Conservation (phyloP, 2,888 invertebrate genomes). For the Diloba caeruleocephala region DNA sequence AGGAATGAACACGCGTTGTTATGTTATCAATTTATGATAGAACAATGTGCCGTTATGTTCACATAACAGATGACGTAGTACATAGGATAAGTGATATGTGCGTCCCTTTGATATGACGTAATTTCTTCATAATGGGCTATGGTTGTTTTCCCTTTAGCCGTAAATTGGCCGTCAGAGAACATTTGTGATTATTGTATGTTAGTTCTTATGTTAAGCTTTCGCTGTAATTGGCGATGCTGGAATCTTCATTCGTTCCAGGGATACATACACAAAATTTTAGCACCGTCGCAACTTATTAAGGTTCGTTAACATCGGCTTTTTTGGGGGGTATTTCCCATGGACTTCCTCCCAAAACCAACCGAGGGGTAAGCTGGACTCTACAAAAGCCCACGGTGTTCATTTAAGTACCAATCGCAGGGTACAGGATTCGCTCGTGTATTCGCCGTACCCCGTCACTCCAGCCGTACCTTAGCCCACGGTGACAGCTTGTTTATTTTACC, state of each 20-base stretch:
- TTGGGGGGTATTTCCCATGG: too few species aligned
- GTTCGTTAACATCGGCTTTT: too few species aligned
- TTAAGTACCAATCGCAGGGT: too few species aligned
- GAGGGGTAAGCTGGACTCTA: too few species aligned
- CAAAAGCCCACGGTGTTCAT: too few species aligned
- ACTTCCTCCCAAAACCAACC: too few species aligned
- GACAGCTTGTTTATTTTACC: too few species aligned
- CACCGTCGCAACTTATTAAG: too few species aligned
- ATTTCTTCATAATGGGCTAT: constrained; percentile 17
- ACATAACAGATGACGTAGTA: constrained; percentile 20
- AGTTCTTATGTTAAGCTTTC: not conserved
- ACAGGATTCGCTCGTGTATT: too few species aligned
- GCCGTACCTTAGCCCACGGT: too few species aligned
- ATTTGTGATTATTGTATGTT: not conserved
- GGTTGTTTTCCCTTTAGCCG: not conserved
- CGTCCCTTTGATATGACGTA: constrained; percentile 4
- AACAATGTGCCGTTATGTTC: constrained; percentile 37
- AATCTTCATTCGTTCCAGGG: not conserved
- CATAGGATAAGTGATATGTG: constrained; percentile 7
- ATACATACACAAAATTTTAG: not conserved
- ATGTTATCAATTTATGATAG: constrained; percentile 34
- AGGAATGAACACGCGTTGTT: constrained; percentile 30
- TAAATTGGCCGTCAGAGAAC: not conserved
- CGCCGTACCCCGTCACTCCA: too few species aligned
- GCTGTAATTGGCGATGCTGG: not conserved